phyloP scores from a whole-genome alignment of 2,113 vertebrate species.

The Elanus axillaris region DNA sequence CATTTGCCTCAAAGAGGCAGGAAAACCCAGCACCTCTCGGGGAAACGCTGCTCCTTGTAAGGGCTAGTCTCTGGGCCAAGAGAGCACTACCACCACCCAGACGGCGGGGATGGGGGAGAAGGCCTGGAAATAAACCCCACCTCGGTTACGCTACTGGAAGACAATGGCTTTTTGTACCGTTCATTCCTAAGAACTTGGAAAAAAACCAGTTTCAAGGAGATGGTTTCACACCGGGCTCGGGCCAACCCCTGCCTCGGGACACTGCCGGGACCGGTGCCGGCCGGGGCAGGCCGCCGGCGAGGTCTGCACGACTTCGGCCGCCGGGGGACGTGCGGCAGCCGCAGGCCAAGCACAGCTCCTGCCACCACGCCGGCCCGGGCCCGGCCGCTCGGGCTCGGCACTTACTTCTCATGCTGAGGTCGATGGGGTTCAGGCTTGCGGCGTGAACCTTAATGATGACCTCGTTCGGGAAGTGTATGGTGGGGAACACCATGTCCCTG shows the following conservation, averaged over 20 bases:
- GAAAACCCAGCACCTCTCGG: neutral
- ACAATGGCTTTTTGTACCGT: neutral
- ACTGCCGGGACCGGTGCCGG: rapidly evolving
- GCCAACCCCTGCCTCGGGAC: neutral
- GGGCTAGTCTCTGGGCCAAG: no score
- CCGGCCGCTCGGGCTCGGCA: neutral
- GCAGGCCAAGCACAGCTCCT: neutral
- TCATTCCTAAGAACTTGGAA: no score
- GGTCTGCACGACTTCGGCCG: rapidly evolving
- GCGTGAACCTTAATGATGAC: slow-evolving; percentile 91
- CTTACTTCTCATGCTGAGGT: slow-evolving; percentile 95
- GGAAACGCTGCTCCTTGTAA: neutral
- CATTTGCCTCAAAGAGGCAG: rapidly evolving
- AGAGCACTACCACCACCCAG: neutral
- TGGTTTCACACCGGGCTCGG: neutral
- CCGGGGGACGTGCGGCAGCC: neutral
- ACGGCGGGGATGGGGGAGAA: rapidly evolving
- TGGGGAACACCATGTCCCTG: slow-evolving; percentile 80
- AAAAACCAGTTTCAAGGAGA: no score
- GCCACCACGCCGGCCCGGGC: neutral
- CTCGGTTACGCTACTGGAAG: neutral
- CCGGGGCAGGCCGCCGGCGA: neutral
- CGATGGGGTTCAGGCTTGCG: slow-evolving; percentile 89
- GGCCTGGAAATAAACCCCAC: neutral
- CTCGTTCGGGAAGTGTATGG: slow-evolving; percentile 89